phyloP scores from a whole-genome alignment of 1,140 invertebrate genomes.

The Chironomus striatipennis region DNA sequence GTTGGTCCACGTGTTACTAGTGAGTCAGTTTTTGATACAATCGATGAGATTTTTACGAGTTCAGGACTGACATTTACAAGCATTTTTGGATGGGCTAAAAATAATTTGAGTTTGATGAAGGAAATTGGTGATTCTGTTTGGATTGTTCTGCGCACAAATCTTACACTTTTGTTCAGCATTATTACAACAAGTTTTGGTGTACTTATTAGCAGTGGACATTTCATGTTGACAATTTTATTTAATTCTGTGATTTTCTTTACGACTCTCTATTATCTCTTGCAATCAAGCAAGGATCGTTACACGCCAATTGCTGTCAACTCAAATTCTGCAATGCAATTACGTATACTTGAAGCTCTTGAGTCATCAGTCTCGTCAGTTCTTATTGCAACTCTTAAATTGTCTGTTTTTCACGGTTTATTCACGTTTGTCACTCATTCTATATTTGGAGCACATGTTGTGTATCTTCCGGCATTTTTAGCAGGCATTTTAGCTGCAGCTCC shows the following conservation, averaged over 20 bases:
- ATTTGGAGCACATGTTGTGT: conserved; percentile 90
- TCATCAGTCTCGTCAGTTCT: conserved; percentile 73
- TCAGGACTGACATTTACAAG: conserved; percentile 44
- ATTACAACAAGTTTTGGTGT: conserved; percentile 79
- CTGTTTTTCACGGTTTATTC: conserved; percentile 93
- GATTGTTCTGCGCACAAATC: conserved; percentile 84
- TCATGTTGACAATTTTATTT: conserved; percentile 86
- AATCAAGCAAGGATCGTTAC: conserved; percentile 78
- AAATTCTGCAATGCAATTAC: conserved; percentile 62
- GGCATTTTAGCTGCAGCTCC: conserved; percentile 89
- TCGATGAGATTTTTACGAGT: conserved; percentile 40
- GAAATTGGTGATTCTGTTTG: conserved; percentile 89
- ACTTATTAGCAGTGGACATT: conserved; percentile 84
- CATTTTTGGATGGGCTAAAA: conserved; percentile 73
- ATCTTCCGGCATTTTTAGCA: conserved; percentile 86
- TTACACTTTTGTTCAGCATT: conserved; percentile 80
- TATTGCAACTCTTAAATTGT: conserved; percentile 92
- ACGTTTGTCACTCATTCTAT: conserved; percentile 96
- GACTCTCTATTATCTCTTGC: conserved; percentile 89
- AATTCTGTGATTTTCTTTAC: conserved; percentile 93
- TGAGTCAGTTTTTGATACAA: conserved; percentile 58
- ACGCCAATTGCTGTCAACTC: conserved; percentile 80
- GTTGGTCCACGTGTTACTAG: conserved; percentile 60
- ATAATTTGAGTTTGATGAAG: conserved; percentile 85
- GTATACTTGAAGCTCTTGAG: conserved; percentile 58